Evolutionary conservation across 2,113 vertebrate genomes (phyloP), one percentile per base, ranked within the genome.

Genomic region (Corydoras sp.): DNA sequence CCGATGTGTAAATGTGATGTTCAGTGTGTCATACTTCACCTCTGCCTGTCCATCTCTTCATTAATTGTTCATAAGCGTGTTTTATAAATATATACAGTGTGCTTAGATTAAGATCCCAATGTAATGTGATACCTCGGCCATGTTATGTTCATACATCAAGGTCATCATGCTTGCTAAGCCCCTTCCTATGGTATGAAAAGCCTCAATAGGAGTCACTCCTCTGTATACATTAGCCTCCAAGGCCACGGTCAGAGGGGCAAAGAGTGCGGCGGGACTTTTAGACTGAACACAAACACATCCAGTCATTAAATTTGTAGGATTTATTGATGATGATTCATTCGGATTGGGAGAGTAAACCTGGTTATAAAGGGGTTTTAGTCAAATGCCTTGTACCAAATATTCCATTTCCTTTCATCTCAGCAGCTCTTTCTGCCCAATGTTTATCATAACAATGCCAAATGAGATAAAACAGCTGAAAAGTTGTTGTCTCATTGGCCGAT

Each of bases 371-470:
- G 68, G 72, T 61, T 62, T 63, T 72, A 77, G 68, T 43, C 62
- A 79, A 75, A 68, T 70, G 77, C 74, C 75, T 74, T 70, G 68
- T 24, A 24, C 18, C 18, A 2, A 12, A 66, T 32, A 59, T 73
- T 78, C n/a, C 32, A 56, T 50, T 54, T 77, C 71, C 75, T 85
- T 84, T 84, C 68, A 85, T 85, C 81, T 80, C 53, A 24, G 51
- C 55, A 74, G 82, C 77, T 79, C 76, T 65, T 82, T 82, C 74
- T 72, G 60, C 48, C 43, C 64, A 32, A 48, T 78, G 81, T 81
- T 80, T 79, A 82, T 86, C 76, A 80, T 75, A 81, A 77, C 78
- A 80, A 75, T 55, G 74, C 62, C 76, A 82, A 78, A 81, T 76
- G 74, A 77, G 76, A 80, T 77, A 69, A 68, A 73, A 70, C 75